Conservation (phyloP, 2,113 vertebrate genomes). For the Himantopus leucocephalus region DNA sequence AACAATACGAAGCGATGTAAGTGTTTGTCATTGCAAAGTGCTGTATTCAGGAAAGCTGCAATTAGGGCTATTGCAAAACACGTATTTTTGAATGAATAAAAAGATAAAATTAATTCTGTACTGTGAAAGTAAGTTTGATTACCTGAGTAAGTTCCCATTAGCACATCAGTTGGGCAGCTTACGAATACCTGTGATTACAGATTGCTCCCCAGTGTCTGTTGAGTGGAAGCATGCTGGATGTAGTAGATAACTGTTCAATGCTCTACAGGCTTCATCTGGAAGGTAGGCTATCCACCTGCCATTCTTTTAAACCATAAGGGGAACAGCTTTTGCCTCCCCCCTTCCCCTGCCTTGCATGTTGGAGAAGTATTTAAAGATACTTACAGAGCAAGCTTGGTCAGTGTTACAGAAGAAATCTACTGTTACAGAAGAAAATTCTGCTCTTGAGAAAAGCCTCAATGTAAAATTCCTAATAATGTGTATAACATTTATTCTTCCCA, state of each 20-base stretch:
- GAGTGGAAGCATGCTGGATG: slow-evolving; percentile 83
- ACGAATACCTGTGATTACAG: slow-evolving; percentile 63
- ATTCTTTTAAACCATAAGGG: background rate
- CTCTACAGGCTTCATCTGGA: slow-evolving; percentile 92
- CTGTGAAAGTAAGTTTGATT: background rate
- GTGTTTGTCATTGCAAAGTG: background rate
- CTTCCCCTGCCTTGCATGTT: background rate
- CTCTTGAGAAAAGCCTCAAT: background rate
- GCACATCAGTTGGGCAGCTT: background rate
- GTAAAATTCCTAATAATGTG: background rate
- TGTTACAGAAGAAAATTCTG: background rate
- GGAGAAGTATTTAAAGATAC: background rate
- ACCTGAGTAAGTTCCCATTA: background rate
- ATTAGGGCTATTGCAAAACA: background rate
- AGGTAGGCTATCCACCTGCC: slow-evolving; percentile 71
- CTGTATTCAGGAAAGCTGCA: background rate
- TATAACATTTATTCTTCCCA: background rate
- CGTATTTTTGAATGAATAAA: background rate
- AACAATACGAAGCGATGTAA: background rate
- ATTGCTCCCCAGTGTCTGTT: slow-evolving; percentile 71
- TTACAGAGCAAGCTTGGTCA: background rate
- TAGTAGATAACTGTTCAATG: slow-evolving; percentile 85
- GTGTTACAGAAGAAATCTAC: background rate
- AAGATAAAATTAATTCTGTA: background rate
- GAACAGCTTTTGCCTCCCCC: background rate